Conservation (phyloP, 2,113 vertebrate genomes). For the Camelus dromedarius region DNA sequence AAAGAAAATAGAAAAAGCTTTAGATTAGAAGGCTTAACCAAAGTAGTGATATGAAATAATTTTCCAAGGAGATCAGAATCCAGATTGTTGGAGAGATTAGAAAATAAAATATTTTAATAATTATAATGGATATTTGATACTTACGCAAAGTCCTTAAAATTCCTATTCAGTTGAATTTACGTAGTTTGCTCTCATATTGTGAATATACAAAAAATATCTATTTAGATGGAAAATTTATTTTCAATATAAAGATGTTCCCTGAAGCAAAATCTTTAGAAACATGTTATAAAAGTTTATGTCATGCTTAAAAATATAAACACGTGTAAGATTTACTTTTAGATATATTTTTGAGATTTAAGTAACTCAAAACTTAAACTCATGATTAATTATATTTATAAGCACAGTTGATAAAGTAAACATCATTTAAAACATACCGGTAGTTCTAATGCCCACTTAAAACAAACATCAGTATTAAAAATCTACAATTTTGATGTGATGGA, state of each 20-base stretch:
- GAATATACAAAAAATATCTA: background rate
- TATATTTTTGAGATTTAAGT: background rate
- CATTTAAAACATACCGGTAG: background rate
- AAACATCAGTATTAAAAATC: background rate
- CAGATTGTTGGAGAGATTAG: background rate
- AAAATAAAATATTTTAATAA: background rate
- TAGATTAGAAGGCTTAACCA: background rate
- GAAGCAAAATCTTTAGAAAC: background rate
- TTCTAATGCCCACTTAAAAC: background rate
- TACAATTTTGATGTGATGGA: background rate
- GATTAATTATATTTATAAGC: background rate
- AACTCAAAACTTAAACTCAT: background rate
- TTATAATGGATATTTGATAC: background rate
- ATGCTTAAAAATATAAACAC: background rate
- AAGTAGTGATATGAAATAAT: background rate
- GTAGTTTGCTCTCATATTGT: background rate
- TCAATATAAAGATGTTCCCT: background rate
- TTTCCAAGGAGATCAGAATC: background rate
- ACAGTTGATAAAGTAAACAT: background rate
- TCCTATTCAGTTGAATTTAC: background rate
- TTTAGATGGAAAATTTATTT: background rate
- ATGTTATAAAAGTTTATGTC: background rate
- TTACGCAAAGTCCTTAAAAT: background rate
- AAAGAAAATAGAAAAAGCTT: background rate
- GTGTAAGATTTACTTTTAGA: background rate